A percentile compares a stretch with the other conserved stretches of the same genome.
Conservation (phyloP, 2,888 invertebrate species). For the Aspidapion aeneum region DNA sequence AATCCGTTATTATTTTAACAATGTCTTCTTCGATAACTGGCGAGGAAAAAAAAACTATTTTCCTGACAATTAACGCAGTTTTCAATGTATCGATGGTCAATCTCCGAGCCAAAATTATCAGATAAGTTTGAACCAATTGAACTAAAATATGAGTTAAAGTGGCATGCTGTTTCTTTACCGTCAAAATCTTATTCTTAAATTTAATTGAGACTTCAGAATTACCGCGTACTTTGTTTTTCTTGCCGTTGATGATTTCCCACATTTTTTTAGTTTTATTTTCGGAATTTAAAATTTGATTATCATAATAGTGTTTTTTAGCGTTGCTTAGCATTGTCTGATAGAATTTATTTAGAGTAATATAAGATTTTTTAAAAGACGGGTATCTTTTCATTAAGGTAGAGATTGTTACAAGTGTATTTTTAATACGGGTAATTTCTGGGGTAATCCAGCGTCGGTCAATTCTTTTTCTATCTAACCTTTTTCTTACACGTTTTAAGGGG, state of each 20-base stretch:
- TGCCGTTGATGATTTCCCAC: not conserved
- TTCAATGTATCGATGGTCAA: not conserved
- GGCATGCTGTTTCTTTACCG: not conserved
- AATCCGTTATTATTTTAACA: no score
- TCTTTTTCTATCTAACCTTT: not conserved
- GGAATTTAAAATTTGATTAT: not conserved
- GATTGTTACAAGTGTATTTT: not conserved
- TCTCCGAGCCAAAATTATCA: not conserved
- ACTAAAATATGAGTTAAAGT: not conserved
- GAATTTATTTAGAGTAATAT: not conserved
- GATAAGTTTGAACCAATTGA: not conserved
- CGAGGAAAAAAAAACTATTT: not conserved
- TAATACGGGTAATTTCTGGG: not conserved
- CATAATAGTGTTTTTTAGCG: not conserved
- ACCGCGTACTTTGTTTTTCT: not conserved
- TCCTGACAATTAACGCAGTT: not conserved
- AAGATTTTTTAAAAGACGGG: not conserved
- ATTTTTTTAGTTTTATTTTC: not conserved
- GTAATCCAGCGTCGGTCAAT: not conserved
- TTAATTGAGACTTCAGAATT: not conserved
- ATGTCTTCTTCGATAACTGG: no score
- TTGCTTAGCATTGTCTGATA: not conserved
- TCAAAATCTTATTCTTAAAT: not conserved
- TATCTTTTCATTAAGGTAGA: not conserved
- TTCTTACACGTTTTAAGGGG: not conserved